These are phyloP conservation scores for Encarsia formosa DNA, from an alignment of 2,888 invertebrate genomes.

Conservation along the genomic window DNA sequence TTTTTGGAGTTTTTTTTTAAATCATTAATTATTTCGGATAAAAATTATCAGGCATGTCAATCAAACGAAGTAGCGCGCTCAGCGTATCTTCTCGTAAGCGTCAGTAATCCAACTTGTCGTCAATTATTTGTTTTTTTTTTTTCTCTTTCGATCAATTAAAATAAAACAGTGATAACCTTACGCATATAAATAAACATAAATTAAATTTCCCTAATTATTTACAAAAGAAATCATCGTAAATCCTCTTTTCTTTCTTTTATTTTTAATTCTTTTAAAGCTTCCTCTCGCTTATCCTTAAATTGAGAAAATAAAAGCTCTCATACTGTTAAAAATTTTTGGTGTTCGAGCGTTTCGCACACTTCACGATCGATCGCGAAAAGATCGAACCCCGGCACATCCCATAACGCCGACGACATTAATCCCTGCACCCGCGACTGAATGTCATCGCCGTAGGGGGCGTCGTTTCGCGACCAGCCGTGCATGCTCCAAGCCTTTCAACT, in stretches of 20 bases:
- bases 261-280: not conserved
- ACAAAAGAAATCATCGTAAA: constrained; percentile 4
- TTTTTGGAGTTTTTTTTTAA: too few relatives aligned
- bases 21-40: constrained; percentile 1
- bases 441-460: too few relatives aligned
- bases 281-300: too few relatives aligned
- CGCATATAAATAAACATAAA: constrained; percentile 21
- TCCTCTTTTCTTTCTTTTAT: not conserved
- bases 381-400: too few relatives aligned
- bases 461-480: too few relatives aligned
- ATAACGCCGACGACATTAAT: too few relatives aligned
- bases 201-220: constrained; percentile 22
- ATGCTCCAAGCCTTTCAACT: too few relatives aligned
- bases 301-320: too few relatives aligned
- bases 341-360: not conserved
- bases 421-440: too few relatives aligned
- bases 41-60: constrained; percentile 22
- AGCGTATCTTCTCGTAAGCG: too few relatives aligned
- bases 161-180: constrained; percentile 13
- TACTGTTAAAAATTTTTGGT: constrained; percentile 23
- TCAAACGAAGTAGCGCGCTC: constrained; percentile 23
- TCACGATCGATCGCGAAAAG: constrained; percentile 1
- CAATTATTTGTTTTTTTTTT: not conserved
- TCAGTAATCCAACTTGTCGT: too few relatives aligned
- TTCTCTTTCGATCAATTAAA: constrained; percentile 1